phyloP scores from a whole-genome alignment of 2,113 vertebrate species.

The Tupaia tana region DNA sequence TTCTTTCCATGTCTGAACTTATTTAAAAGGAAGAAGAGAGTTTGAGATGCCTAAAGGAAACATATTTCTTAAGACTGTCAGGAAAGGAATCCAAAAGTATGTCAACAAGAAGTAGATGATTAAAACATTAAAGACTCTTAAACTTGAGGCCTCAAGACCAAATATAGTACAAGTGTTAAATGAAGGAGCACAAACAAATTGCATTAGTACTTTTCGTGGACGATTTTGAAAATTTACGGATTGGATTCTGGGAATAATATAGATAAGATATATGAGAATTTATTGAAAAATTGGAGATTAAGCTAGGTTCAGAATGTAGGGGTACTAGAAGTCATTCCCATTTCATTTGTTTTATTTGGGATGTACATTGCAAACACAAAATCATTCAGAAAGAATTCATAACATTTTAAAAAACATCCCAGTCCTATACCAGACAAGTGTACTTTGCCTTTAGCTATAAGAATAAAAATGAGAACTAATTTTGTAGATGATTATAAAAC shows the following conservation, averaged over 20 bases:
- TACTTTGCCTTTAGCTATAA: background rate
- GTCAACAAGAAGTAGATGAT: background rate
- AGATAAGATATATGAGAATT: background rate
- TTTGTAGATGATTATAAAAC: slow-evolving; percentile 23
- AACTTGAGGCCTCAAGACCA: background rate
- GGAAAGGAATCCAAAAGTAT: background rate
- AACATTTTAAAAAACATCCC: background rate
- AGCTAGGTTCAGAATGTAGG: background rate
- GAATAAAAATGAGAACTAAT: background rate
- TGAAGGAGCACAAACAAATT: background rate
- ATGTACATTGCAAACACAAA: background rate
- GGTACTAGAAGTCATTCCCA: background rate
- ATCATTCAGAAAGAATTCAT: background rate
- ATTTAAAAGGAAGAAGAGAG: background rate
- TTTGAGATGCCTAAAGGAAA: background rate
- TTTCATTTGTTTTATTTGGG: slow-evolving; percentile 15
- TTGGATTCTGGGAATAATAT: background rate
- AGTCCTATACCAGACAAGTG: background rate
- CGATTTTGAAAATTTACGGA: background rate
- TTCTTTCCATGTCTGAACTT: background rate
- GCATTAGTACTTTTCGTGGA: slow-evolving; percentile 1
- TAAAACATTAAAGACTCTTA: slow-evolving; percentile 27
- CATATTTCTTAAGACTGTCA: background rate
- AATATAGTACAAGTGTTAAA: background rate
- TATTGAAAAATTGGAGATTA: background rate